phyloP scores from a whole-genome alignment of 1,140 invertebrate species.

The Archegozetes longisetosus region DNA sequence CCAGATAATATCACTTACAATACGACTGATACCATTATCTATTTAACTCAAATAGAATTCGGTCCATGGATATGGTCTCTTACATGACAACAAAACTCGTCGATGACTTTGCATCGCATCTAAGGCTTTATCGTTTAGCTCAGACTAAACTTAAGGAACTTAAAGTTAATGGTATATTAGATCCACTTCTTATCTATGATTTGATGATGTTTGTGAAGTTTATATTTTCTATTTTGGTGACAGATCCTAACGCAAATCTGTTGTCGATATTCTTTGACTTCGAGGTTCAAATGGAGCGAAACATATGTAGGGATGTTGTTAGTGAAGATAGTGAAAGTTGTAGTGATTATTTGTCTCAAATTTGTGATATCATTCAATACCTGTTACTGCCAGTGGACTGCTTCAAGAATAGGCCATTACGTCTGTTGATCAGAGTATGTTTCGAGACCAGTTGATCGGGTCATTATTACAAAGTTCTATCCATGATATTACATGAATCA shows the following conservation, averaged over 20 bases:
- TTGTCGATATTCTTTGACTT: slow-evolving; percentile 71
- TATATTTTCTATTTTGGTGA: neutral
- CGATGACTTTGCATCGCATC: slow-evolving; percentile 74
- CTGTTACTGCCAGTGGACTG: slow-evolving; percentile 64
- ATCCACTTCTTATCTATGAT: neutral
- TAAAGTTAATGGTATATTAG: slow-evolving; percentile 26
- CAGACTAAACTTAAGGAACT: slow-evolving; percentile 44
- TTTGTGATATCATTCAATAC: slow-evolving; percentile 68
- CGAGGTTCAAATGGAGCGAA: slow-evolving; percentile 63
- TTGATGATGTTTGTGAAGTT: neutral
- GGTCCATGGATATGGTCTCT: slow-evolving; percentile 74
- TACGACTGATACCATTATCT: neutral
- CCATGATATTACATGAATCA: too few species aligned
- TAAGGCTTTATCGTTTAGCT: slow-evolving; percentile 56
- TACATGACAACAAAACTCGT: slow-evolving; percentile 68
- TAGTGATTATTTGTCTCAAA: slow-evolving; percentile 63
- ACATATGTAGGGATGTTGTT: slow-evolving; percentile 40
- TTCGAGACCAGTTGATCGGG: too few species aligned
- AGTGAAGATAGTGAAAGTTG: slow-evolving; percentile 21
- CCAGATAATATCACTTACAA: slow-evolving; percentile 4
- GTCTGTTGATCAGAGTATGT: slow-evolving; percentile 41
- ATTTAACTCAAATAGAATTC: slow-evolving; percentile 32
- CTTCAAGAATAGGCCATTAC: slow-evolving; percentile 62
- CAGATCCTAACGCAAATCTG: slow-evolving; percentile 28
- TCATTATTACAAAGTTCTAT: too few species aligned